Percentiles rank a stretch among this genome's conserved stretches.
phyloP scores from a whole-genome alignment of 1,140 invertebrate genomes.

The Sipha flava region DNA sequence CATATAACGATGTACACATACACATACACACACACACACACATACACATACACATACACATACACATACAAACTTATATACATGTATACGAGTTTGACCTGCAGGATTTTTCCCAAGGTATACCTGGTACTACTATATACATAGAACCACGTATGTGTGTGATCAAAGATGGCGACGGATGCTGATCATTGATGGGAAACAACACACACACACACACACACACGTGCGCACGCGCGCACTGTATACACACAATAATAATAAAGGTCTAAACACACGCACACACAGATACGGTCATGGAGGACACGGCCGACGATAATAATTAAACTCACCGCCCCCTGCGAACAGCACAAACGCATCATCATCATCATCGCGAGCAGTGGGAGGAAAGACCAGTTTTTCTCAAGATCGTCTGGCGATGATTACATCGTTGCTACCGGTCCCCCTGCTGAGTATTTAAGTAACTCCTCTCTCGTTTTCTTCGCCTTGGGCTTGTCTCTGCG shows the following conservation, averaged over 20 bases:
- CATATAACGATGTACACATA: background rate
- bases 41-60: background rate
- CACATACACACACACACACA: background rate
- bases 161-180: conserved; percentile 31
- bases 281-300: background rate
- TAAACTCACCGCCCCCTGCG: background rate
- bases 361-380: background rate
- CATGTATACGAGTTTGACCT: background rate
- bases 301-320: conserved; percentile 10
- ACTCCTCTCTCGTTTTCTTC: no score
- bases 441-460: no score
- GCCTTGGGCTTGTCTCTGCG: no score
- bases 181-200: conserved; percentile 30
- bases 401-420: conserved; percentile 13
- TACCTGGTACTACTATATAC: background rate
- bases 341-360: background rate
- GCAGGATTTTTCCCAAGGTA: conserved; percentile 27
- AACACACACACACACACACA: background rate
- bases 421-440: no score
- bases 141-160: background rate
- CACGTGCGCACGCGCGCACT: no score
- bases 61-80: no score
- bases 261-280: background rate
- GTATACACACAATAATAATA: background rate
- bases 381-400: background rate